Base-by-base conservation (phyloP, 2,113 vertebrate species). In the Mirounga angustirostris region DNA sequence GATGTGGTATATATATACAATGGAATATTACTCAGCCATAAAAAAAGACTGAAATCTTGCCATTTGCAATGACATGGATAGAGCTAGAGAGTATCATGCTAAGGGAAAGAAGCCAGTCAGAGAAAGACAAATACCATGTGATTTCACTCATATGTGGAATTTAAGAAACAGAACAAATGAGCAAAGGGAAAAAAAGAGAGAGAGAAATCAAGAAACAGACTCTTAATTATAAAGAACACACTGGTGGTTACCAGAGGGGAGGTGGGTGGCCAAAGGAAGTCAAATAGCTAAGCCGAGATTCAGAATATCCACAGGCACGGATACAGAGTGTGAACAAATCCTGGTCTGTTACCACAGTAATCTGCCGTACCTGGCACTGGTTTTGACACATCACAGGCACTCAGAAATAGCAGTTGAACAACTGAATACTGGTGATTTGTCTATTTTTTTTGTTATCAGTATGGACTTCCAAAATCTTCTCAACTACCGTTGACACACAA, bases 391-490 rank as follows among this genome's bases (percentile, higher is more conserved):
- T 67, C 59, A 54, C 11, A 50, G 36, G 21, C 19, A 52, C 26
- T 84, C 76, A 56, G 22, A 56, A 91, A 65, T 83, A 93, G 69
- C 50, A 61, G 10, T 36, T 79, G 46, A 91, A 61, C 61, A 81
- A 89, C 13, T 89, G 61, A 87, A 74, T 86, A 50, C 13, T 59
- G 28, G 74, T 63, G n/a, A 50, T 84, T 73, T 89, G 21, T 59
- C 82, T 54, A 19, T 30, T 67, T 33, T 43, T 80, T 21, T 92
- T 89, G 4, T 84, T 83, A 86, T 85, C 46, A 91, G 43, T 54
- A 40, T 43, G 5, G 28, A 83, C 36, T 92, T 92, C 76, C 12
- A 86, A 91, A 95, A 92, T 89, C 67, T 94, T 89, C 61, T 8
- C 78, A 69, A 83, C 67, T 78, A 61, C 43, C 91, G 52, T 43